phyloP scores from a whole-genome alignment of 2,113 vertebrate species.

The Glaucidium brasilianum region DNA sequence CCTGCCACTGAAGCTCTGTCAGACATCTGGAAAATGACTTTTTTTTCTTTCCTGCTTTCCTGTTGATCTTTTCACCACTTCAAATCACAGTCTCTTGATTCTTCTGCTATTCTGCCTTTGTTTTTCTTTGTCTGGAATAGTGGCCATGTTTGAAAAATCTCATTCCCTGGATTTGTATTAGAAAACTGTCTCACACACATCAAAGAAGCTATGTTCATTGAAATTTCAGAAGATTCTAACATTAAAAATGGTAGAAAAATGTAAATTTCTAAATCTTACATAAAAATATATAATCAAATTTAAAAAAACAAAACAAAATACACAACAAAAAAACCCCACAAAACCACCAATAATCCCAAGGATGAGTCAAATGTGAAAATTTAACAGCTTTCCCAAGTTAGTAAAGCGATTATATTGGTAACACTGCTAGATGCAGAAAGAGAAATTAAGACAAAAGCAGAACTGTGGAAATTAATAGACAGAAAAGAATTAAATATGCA shows the following conservation, averaged over 20 bases:
- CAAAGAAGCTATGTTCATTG: neutral
- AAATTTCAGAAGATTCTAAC: neutral
- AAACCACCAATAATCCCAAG: neutral
- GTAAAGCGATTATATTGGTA: neutral
- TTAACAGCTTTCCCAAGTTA: neutral
- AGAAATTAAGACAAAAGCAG: neutral
- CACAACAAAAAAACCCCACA: too few species aligned
- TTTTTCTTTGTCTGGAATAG: neutral
- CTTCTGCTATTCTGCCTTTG: neutral
- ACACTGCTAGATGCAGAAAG: neutral
- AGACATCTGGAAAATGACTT: neutral
- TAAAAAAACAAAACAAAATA: neutral
- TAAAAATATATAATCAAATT: neutral
- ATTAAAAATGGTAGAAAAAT: neutral
- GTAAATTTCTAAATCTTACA: neutral
- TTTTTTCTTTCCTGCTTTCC: neutral
- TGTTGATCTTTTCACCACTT: neutral
- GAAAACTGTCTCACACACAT: neutral
- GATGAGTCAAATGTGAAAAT: neutral
- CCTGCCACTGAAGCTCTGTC: neutral
- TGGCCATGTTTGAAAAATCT: neutral
- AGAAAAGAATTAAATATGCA: neutral
- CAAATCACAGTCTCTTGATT: neutral
- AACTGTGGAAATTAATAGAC: neutral
- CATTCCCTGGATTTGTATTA: neutral